A percentile compares a stretch with the other conserved stretches of the same genome.
phyloP scores from a whole-genome alignment of 2,888 invertebrate species.

The Omphaloscelis lunosa region DNA sequence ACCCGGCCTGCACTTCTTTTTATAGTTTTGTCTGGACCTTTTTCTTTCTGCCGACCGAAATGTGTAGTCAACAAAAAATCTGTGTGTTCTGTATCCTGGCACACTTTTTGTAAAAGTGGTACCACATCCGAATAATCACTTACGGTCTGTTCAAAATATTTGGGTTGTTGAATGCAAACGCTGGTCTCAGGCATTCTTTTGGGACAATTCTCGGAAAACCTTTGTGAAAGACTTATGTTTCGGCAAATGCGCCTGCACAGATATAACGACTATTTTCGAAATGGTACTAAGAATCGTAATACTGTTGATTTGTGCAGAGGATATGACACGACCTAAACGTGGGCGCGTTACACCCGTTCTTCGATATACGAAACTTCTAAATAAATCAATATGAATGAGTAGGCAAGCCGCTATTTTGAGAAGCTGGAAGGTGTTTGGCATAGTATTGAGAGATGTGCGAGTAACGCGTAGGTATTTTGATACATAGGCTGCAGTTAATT shows the following conservation, averaged over 20 bases:
- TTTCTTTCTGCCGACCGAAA: slow-evolving; percentile 88
- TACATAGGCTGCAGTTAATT: slow-evolving; percentile 91
- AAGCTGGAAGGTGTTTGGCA: slow-evolving; percentile 90
- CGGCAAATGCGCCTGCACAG: slow-evolving; percentile 71
- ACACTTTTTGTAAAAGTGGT: slow-evolving; percentile 88
- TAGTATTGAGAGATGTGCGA: slow-evolving; percentile 90
- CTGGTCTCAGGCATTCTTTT: slow-evolving; percentile 83
- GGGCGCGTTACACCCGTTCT: slow-evolving; percentile 69
- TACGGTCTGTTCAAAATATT: slow-evolving; percentile 90
- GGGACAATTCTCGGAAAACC: slow-evolving; percentile 83
- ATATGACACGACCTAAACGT: slow-evolving; percentile 71
- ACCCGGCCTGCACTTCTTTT: slow-evolving; percentile 89
- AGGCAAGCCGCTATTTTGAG: slow-evolving; percentile 87
- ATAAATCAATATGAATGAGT: slow-evolving; percentile 87
- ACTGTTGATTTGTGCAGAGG: slow-evolving; percentile 48
- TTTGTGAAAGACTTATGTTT: slow-evolving; percentile 75
- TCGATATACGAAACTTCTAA: slow-evolving; percentile 76
- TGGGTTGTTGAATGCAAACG: slow-evolving; percentile 86
- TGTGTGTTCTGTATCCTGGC: slow-evolving; percentile 88
- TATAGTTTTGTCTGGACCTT: slow-evolving; percentile 88
- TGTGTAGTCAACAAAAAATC: slow-evolving; percentile 87
- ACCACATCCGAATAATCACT: slow-evolving; percentile 91
- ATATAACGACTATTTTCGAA: slow-evolving; percentile 71
- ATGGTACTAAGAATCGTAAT: slow-evolving; percentile 46
- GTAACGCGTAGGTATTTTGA: slow-evolving; percentile 90